A percentile compares a stretch with the other conserved stretches of the same genome.
phyloP scores from a whole-genome alignment of 2,888 invertebrate species.

The Periphyllus acericola region DNA sequence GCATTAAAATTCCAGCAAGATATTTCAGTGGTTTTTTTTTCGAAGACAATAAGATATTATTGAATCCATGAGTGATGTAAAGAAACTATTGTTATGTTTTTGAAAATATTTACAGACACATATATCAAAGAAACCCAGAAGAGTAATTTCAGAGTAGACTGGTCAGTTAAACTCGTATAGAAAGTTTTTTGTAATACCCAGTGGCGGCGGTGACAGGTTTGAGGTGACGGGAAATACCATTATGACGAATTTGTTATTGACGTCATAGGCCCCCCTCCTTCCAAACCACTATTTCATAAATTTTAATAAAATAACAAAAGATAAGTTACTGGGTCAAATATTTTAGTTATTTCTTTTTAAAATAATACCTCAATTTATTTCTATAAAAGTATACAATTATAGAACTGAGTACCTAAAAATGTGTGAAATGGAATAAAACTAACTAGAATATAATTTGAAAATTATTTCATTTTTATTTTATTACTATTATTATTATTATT shows the following conservation, averaged over 20 bases:
- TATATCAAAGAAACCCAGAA: neutral
- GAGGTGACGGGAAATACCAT: slow-evolving; percentile 44
- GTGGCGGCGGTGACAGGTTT: slow-evolving; percentile 21
- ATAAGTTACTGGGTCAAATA: neutral
- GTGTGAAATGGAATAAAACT: neutral
- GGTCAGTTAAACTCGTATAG: slow-evolving; percentile 28
- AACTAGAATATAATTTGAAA: neutral
- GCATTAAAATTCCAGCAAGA: neutral
- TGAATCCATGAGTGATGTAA: neutral
- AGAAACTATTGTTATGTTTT: neutral
- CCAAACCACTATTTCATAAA: neutral
- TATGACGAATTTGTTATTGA: slow-evolving; percentile 41
- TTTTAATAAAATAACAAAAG: neutral
- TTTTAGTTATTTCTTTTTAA: neutral
- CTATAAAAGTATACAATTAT: neutral
- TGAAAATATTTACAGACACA: neutral
- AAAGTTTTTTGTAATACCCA: slow-evolving; percentile 41
- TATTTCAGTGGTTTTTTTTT: neutral
- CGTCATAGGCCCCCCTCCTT: slow-evolving; percentile 25
- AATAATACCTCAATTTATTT: neutral
- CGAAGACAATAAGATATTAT: neutral
- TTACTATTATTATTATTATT: no score
- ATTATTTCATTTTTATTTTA: neutral
- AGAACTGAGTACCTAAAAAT: neutral
- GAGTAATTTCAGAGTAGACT: neutral